Conservation (phyloP, 2,797 vertebrate genomes). For the Lycodopsis pacificus region DNA sequence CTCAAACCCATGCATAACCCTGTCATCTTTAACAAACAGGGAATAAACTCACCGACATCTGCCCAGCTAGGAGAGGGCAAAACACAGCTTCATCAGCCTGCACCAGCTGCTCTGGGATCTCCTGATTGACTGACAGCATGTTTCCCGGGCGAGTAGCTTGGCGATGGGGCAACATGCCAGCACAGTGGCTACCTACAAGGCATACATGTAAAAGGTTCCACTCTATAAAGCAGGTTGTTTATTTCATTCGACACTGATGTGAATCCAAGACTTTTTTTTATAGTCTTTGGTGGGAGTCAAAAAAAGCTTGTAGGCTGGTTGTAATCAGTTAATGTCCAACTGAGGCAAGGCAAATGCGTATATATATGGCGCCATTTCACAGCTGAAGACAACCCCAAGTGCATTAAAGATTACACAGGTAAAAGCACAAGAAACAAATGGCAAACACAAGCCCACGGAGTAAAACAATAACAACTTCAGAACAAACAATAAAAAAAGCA, state of each 20-base stretch:
- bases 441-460: too few species aligned
- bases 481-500: too few species aligned
- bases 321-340: not conserved
- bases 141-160: conserved; percentile 76
- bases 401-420: not conserved
- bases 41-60: conserved; percentile 88
- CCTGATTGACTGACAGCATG: conserved; percentile 87
- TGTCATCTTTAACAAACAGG: not conserved
- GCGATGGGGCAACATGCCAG: conserved; percentile 81
- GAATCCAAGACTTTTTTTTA: not conserved
- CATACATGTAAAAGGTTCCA: not conserved
- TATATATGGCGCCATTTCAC: not conserved
- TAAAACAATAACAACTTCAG: not conserved
- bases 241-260: not conserved
- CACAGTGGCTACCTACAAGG: conserved; percentile 79
- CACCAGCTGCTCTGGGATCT: conserved; percentile 85
- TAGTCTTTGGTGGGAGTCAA: not conserved
- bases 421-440: not conserved
- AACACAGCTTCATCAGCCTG: conserved; percentile 73
- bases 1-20: not conserved
- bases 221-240: not conserved
- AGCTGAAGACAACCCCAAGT: not conserved
- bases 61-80: conserved; percentile 84
- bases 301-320: conserved; percentile 2
- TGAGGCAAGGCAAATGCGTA: not conserved